A percentile compares a stretch with the other conserved stretches of the same genome.
These are phyloP conservation scores for Glomeris marginata DNA, from an alignment of 2,888 invertebrate genomes.

Conservation along the genomic window DNA sequence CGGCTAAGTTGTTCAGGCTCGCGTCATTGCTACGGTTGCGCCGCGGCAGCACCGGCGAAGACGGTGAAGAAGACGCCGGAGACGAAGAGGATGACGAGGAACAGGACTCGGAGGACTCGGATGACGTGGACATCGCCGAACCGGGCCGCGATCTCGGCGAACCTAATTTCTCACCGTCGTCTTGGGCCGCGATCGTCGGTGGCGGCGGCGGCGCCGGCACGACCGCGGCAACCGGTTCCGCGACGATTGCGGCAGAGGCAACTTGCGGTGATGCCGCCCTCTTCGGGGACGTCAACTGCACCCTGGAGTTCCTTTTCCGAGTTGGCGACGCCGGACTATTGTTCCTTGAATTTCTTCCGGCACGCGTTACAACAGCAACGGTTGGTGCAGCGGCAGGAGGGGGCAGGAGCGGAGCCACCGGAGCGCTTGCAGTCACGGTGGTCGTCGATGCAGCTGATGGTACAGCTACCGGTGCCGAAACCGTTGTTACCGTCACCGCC, in stretches of 20 bases:
- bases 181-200: constrained; percentile 10
- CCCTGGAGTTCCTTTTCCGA: constrained; percentile 7
- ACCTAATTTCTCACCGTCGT: neutral
- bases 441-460: constrained; percentile 10
- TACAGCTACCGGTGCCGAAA: constrained; percentile 7
- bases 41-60: neutral
- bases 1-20: no score
- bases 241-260: neutral
- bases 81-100: constrained; percentile 6
- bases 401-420: constrained; percentile 17
- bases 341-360: constrained; percentile 9
- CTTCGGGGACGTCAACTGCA: neutral
- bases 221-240: no score
- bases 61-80: constrained; percentile 1
- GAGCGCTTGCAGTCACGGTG: constrained; percentile 3
- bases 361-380: constrained; percentile 1
- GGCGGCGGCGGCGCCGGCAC: neutral
- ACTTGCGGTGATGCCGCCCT: constrained; percentile 10
- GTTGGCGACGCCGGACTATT: constrained; percentile 10
- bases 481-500: constrained; percentile 9
- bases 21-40: neutral
- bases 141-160: neutral
- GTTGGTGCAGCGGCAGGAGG: constrained; percentile 7
- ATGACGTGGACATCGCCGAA: constrained; percentile 1
- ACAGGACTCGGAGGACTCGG: constrained; percentile 5